Evolutionary conservation across 2,113 vertebrate species (phyloP).

Genomic region (Raja brachyura): DNA sequence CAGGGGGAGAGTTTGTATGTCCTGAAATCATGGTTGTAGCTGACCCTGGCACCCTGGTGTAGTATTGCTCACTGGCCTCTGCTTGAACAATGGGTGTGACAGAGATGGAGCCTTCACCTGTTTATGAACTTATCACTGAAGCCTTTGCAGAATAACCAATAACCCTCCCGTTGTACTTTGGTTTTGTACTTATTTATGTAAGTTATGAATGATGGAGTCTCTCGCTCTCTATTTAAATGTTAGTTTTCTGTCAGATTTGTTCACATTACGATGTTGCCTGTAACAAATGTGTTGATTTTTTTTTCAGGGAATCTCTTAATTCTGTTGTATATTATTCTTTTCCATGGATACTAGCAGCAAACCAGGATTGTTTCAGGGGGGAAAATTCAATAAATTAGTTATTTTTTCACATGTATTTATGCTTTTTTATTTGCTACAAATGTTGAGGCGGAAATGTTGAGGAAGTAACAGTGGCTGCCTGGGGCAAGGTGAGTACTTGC

Average conservation of each 20-base stretch:
- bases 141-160: neutral
- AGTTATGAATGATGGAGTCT: slow-evolving; percentile 20
- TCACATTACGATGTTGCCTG: slow-evolving; percentile 14
- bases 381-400: slow-evolving; percentile 36
- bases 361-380: slow-evolving; percentile 32
- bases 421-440: neutral
- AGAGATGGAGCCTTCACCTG: neutral
- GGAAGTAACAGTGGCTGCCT: too few species aligned
- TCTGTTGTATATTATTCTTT: slow-evolving; percentile 36
- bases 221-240: neutral
- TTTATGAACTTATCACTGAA: neutral
- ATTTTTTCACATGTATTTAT: slow-evolving; percentile 19
- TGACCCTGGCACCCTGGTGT: neutral
- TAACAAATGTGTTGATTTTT: slow-evolving; percentile 20
- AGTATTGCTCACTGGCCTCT: neutral
- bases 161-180: neutral
- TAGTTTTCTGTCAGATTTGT: slow-evolving; percentile 23
- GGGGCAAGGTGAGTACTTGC: neutral
- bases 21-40: slow-evolving; percentile 15
- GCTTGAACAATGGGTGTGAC: neutral
- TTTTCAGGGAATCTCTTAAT: neutral
- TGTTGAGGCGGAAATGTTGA: neutral
- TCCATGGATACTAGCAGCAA: slow-evolving; percentile 28
- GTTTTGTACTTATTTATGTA: slow-evolving; percentile 24
- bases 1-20: neutral